Conservation (phyloP, 2,888 invertebrate species). For the Cepaea hortensis region DNA sequence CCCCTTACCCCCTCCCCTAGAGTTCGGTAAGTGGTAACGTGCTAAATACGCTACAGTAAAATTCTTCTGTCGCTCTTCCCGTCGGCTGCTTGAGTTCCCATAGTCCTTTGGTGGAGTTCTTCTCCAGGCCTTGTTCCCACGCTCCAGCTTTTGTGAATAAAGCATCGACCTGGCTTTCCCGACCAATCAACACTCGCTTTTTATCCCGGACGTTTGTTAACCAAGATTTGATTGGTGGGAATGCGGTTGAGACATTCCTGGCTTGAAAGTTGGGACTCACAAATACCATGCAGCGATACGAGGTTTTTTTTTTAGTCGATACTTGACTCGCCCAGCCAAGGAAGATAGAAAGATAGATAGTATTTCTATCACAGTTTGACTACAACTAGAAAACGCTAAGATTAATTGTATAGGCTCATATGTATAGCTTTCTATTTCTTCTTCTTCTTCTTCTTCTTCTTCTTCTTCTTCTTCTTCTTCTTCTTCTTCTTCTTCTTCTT, state of each 20-base stretch:
- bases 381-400: too few species aligned
- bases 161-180: neutral
- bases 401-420: too few species aligned
- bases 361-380: too few species aligned
- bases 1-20: neutral
- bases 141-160: constrained; percentile 11
- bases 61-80: neutral
- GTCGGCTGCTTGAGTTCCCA: neutral
- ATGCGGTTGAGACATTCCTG: neutral
- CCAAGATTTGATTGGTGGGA: constrained; percentile 10
- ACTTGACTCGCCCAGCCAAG: neutral
- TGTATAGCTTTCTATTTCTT: too few species aligned
- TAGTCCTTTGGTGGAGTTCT: constrained; percentile 8
- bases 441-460: too few species aligned
- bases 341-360: too few species aligned
- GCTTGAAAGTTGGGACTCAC: neutral
- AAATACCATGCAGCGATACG: neutral
- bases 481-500: too few species aligned
- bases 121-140: constrained; percentile 10
- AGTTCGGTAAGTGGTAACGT: neutral
- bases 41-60: neutral
- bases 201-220: constrained; percentile 10
- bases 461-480: too few species aligned
- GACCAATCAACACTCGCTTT: constrained; percentile 3
- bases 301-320: neutral